Evolutionary conservation across 2,888 invertebrate species (phyloP), one percentile per base, ranked within the genome.

Genomic region (Cordilura impudica): DNA sequence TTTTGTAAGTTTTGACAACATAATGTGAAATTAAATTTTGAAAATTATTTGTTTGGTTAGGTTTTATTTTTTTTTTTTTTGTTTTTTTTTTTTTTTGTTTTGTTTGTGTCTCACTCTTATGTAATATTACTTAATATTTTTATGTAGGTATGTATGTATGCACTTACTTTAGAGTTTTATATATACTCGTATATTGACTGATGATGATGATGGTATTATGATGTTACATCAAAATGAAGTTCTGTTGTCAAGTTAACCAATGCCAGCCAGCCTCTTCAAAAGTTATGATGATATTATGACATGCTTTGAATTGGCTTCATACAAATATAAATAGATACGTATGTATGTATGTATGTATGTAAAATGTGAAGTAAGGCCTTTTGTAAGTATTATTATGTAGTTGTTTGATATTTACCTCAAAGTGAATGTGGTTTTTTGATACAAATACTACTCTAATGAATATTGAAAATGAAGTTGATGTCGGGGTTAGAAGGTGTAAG

Each of bases 251-350:
- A 53, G 39, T 74, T 65, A 58, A 47, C 73, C 69, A 53, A 54
- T 74, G 54, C 23, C 63, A 65, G 61, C 29, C 60, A 71, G 61
- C 29, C 60, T 67, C 75, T 66, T 67, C 51, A 71, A 71, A 35
- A 67, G 39, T 71, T 51, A 63, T 75, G 71, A 67, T 54, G 61
- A 56, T 49, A 69, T 63, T 61, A 51, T 49, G 66, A 56, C 61
- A 67, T 66, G 18, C 49, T 71, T 61, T 53, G 43, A 67, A 67
- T 29, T 16, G 18, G 16, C 51, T 58, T 23, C 39, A 49, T 12
- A 39, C 29, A 72, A 7, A 12, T 7, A 7, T 4, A 4, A 49
- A 51, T 4, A 61, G 45, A 61, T 47, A 8, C 26, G 18, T 19
- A 1, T 31, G 31, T 4, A 31, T 31, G 12, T 1, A 31, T 10